A percentile compares a stretch with the other conserved stretches of the same genome.
phyloP scores from a whole-genome alignment of 2,113 vertebrate species.

The Proterorhinus semilunaris region DNA sequence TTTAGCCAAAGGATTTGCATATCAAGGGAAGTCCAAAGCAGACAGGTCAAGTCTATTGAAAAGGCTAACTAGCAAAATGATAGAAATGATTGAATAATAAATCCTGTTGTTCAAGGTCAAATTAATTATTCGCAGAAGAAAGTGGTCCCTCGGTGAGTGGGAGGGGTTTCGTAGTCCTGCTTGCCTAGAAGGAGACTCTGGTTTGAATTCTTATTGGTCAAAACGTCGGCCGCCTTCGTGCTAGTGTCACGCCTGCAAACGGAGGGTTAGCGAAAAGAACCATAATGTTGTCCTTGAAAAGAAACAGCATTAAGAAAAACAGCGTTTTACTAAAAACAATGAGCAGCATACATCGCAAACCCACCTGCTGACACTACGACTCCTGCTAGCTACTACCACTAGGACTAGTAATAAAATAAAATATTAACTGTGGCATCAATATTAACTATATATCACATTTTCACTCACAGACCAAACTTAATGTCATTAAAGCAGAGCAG shows the following conservation, averaged over 20 bases:
- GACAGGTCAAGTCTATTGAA: background rate
- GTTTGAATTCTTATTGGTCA: background rate
- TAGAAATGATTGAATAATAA: background rate
- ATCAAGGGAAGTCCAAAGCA: background rate
- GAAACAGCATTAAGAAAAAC: too few relatives aligned
- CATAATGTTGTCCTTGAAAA: too few relatives aligned
- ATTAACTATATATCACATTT: too few relatives aligned
- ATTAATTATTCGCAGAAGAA: background rate
- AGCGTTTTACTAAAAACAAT: too few relatives aligned
- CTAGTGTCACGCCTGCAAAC: background rate
- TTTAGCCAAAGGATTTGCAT: background rate
- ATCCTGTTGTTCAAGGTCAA: background rate
- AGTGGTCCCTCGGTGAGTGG: background rate
- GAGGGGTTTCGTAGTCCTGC: background rate
- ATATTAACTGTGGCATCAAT: too few relatives aligned
- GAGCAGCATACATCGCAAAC: too few relatives aligned
- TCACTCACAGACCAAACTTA: too few relatives aligned
- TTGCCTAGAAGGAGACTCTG: background rate
- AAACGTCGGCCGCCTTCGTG: background rate
- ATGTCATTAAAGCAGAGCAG: too few relatives aligned
- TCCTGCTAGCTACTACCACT: too few relatives aligned
- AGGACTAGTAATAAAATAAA: too few relatives aligned
- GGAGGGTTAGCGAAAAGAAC: too few relatives aligned
- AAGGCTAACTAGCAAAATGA: background rate
- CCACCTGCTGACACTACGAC: too few relatives aligned